Conservation (phyloP, 37 sponge, comb jelly and placozoan species). For the Cliona cf. orientalis region DNA sequence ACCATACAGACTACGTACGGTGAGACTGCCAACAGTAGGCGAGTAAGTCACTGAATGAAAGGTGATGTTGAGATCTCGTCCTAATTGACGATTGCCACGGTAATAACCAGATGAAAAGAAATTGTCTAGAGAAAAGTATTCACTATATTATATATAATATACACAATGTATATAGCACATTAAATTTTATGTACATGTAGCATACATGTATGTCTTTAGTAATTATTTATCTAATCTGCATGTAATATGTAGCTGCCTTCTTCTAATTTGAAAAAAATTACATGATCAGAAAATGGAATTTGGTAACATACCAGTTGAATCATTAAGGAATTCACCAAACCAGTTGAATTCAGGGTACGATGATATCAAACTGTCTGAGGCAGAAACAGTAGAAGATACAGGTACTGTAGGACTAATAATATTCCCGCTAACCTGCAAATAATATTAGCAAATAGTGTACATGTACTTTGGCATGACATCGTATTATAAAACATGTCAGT, state of each 20-base stretch:
- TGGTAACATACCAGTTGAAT: neutral
- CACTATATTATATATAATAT: neutral
- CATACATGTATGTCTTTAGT: neutral
- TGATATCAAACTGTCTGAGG: conserved; percentile 12
- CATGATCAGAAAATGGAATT: neutral
- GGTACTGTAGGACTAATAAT: too few relatives aligned
- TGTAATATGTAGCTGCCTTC: too few relatives aligned
- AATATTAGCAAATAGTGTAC: too few relatives aligned
- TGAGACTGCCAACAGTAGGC: neutral
- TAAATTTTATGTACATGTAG: neutral
- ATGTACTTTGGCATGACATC: too few relatives aligned
- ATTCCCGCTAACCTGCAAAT: too few relatives aligned
- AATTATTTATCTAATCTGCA: neutral
- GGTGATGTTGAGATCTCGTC: neutral
- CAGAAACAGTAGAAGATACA: neutral
- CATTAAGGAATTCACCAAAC: conserved; percentile 37
- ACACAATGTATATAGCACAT: neutral
- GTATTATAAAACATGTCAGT: too few relatives aligned
- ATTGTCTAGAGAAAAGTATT: neutral
- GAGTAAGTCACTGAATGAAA: neutral
- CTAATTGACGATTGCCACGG: neutral
- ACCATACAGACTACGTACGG: neutral
- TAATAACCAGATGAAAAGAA: neutral
- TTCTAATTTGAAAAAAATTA: neutral
- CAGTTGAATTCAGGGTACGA: conserved; percentile 6